Conservation (phyloP, 2,113 vertebrate species). For the Nibea albiflora region DNA sequence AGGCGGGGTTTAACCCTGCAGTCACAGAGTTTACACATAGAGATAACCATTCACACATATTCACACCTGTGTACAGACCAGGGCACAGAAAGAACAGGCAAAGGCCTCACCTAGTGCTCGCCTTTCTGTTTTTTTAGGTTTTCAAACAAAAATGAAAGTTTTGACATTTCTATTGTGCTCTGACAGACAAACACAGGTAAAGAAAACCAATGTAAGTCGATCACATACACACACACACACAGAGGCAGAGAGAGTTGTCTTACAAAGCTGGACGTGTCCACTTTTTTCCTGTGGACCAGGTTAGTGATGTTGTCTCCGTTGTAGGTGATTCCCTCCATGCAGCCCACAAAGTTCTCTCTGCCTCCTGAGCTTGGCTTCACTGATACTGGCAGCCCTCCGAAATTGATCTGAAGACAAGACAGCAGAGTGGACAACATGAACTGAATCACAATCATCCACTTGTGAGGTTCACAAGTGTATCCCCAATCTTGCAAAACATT, state of each 20-base stretch:
- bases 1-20: no score
- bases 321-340: conserved; percentile 97
- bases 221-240: neutral
- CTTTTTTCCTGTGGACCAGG: conserved; percentile 91
- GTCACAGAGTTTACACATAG: no score
- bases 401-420: conserved; percentile 87
- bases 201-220: neutral
- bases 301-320: conserved; percentile 97
- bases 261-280: conserved; percentile 91
- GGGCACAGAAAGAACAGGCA: no score
- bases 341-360: conserved; percentile 94
- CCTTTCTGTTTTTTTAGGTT: no score
- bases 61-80: no score
- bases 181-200: no score
- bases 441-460: neutral
- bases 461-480: neutral
- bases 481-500: no score
- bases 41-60: no score
- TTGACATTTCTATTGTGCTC: no score
- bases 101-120: no score
- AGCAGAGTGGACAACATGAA: neutral
- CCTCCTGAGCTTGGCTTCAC: conserved; percentile 91
- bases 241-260: conserved; percentile 35
- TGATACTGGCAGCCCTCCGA: conserved; percentile 93
- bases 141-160: no score